These are phyloP conservation scores for Tetragonula carbonaria DNA, from an alignment of 2,888 invertebrate genomes.

Conservation along the genomic window DNA sequence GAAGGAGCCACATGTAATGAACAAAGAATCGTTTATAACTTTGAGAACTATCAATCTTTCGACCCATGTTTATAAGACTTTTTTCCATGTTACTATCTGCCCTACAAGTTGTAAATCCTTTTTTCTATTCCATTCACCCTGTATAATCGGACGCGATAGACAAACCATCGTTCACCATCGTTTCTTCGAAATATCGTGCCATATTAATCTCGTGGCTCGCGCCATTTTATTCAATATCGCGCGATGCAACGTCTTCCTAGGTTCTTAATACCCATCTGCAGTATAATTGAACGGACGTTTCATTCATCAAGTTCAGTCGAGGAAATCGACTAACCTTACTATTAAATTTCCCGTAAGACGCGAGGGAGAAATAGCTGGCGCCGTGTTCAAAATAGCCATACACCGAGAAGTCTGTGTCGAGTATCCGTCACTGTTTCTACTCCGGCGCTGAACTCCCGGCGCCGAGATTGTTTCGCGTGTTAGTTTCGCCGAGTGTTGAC, in stretches of 20 bases:
- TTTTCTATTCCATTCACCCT: too few species aligned
- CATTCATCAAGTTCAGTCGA: background rate
- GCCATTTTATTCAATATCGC: background rate
- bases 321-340: background rate
- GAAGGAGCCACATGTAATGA: too few species aligned
- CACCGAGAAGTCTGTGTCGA: constrained; percentile 44
- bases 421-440: constrained; percentile 75
- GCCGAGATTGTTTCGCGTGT: constrained; percentile 76
- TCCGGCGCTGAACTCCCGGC: constrained; percentile 60
- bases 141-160: too few species aligned
- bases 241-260: background rate
- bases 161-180: background rate
- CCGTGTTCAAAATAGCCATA: constrained; percentile 59
- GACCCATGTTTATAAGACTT: too few species aligned
- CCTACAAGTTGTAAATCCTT: too few species aligned
- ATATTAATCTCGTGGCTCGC: background rate
- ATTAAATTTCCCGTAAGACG: background rate
- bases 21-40: too few species aligned
- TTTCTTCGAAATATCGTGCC: background rate
- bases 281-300: constrained; percentile 4
- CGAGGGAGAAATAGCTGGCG: background rate
- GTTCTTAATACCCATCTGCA: background rate
- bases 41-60: too few species aligned
- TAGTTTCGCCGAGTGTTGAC: constrained; percentile 77
- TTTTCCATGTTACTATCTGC: too few species aligned